Evolutionary conservation across 37 sponge, comb jelly and placozoan species (phyloP).

Genomic region (Ephydatia muelleri): DNA sequence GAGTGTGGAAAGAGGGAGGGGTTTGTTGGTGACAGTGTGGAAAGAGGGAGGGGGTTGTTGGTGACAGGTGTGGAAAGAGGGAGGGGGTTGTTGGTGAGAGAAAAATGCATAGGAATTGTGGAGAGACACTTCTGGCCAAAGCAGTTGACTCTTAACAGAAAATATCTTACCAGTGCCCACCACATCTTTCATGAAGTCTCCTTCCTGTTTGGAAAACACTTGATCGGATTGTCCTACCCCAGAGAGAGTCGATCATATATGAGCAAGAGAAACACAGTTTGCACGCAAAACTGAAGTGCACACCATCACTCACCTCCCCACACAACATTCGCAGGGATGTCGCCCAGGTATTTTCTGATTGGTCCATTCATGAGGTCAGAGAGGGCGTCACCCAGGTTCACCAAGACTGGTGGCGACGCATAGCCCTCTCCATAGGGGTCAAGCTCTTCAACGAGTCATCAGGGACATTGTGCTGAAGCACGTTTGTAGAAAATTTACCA

Average conservation of each 20-base stretch:
- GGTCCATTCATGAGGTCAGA: conserved; percentile 78
- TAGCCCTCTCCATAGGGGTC: background rate
- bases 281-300: conserved; percentile 13
- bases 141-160: background rate
- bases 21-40: no score
- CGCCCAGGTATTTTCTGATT: conserved; percentile 60
- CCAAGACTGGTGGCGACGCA: conserved; percentile 23
- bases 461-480: conserved; percentile 52
- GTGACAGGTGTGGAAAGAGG: background rate
- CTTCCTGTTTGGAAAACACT: conserved; percentile 58
- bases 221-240: conserved; percentile 54
- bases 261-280: conserved; percentile 48
- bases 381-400: conserved; percentile 27
- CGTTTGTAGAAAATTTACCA: conserved; percentile 77
- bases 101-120: background rate
- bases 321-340: conserved; percentile 57
- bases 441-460: background rate
- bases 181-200: conserved; percentile 81
- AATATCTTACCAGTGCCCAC: conserved; percentile 46
- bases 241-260: conserved; percentile 55
- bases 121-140: background rate
- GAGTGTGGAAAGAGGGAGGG: no score
- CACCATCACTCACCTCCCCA: conserved; percentile 74
- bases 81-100: background rate
- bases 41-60: conserved; percentile 3